Evolutionary conservation across 2,113 vertebrate genomes (phyloP).

Genomic region (Ophthalmolycus amberensis): DNA sequence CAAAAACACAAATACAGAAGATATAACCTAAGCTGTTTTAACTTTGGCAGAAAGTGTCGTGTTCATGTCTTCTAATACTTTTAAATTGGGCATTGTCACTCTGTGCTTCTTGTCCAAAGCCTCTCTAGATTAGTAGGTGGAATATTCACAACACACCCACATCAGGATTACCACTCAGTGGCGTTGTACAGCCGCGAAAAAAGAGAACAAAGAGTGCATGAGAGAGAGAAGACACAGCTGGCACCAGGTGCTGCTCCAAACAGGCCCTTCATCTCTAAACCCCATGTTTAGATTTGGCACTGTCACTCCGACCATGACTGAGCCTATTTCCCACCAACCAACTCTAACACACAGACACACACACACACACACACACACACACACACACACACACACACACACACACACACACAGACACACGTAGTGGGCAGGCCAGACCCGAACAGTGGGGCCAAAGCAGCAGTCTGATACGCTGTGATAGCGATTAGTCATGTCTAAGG

Average conservation of each 20-base stretch:
- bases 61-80: background rate
- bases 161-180: background rate
- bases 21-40: background rate
- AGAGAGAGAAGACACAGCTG: slow-evolving; percentile 55
- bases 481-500: slow-evolving; percentile 73
- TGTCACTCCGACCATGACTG: slow-evolving; percentile 59
- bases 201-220: slow-evolving; percentile 24
- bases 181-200: background rate
- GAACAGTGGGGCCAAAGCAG: slow-evolving; percentile 55
- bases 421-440: slow-evolving; percentile 25
- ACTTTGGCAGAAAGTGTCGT: background rate
- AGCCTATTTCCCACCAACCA: slow-evolving; percentile 52
- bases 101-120: background rate
- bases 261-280: slow-evolving; percentile 49
- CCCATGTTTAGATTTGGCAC: slow-evolving; percentile 65
- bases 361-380: slow-evolving; percentile 14
- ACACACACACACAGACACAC: slow-evolving; percentile 9
- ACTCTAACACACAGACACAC: slow-evolving; percentile 6
- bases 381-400: slow-evolving; percentile 24
- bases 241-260: slow-evolving; percentile 55
- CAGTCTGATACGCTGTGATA: slow-evolving; percentile 74
- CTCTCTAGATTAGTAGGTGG: background rate
- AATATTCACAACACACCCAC: background rate
- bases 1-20: background rate
- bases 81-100: background rate